phyloP scores from a whole-genome alignment of 2,113 vertebrate species.

The Oenanthe melanoleuca region DNA sequence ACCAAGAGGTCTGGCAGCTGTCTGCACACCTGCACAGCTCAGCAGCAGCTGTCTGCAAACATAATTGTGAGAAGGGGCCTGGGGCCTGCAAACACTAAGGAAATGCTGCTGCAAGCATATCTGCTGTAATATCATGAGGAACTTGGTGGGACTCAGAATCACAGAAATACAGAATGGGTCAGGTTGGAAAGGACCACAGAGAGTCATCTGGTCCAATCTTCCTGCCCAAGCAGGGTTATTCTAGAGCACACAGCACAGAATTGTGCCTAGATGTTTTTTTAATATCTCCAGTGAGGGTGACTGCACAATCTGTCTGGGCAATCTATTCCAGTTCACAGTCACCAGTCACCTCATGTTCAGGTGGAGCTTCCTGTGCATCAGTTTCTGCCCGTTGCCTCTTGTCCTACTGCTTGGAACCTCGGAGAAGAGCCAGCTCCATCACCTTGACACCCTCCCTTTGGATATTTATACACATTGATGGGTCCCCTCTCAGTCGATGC shows the following conservation, averaged over 20 bases:
- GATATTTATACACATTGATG: too few species aligned
- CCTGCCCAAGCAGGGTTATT: not conserved
- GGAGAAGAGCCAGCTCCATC: not conserved
- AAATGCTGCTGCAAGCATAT: not conserved
- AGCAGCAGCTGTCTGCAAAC: not conserved
- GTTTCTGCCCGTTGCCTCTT: fast-evolving
- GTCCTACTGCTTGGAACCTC: too few species aligned
- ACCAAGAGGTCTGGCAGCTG: not conserved
- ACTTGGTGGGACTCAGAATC: not conserved
- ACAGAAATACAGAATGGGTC: not conserved
- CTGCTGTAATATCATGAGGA: not conserved
- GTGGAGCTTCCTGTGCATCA: not conserved
- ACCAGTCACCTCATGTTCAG: not conserved
- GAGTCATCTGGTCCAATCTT: not conserved
- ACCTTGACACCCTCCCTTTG: not conserved
- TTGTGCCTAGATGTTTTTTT: not conserved
- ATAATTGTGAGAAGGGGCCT: fast-evolving
- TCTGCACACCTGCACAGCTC: not conserved
- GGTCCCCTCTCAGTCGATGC: not conserved
- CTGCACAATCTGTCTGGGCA: not conserved
- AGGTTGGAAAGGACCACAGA: not conserved
- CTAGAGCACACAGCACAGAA: not conserved
- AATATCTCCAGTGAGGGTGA: not conserved
- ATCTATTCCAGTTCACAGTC: too few species aligned
- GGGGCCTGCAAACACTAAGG: fast-evolving